Percentiles rank a stretch among this genome's conserved stretches.
phyloP scores from a whole-genome alignment of 1,140 invertebrate genomes.

The Monochamus saltuarius region DNA sequence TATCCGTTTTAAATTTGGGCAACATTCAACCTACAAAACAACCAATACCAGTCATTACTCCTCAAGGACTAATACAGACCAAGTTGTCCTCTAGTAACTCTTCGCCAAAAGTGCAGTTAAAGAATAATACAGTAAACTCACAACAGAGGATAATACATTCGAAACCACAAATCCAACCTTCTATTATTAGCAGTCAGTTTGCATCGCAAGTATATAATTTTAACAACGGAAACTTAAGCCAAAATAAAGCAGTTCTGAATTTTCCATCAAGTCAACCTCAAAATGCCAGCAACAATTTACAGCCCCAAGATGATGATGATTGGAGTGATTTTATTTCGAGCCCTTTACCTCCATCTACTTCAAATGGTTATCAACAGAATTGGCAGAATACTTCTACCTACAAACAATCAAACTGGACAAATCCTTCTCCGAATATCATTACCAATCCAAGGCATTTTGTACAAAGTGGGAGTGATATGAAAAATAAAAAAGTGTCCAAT shows the following conservation, averaged over 20 bases:
- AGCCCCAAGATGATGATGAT: constrained; percentile 58
- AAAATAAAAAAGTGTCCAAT: constrained; percentile 14
- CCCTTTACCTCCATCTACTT: constrained; percentile 2
- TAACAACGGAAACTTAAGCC: constrained; percentile 2
- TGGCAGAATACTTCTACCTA: constrained; percentile 5
- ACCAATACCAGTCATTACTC: constrained; percentile 47
- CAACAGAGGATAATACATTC: background rate
- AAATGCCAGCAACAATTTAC: constrained; percentile 1
- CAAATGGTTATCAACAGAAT: constrained; percentile 1
- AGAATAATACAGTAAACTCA: background rate
- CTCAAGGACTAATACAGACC: constrained; percentile 43
- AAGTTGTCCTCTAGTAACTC: constrained; percentile 34
- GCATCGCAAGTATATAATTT: constrained; percentile 27
- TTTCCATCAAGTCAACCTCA: background rate
- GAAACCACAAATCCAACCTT: constrained; percentile 34
- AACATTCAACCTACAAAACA: constrained; percentile 44
- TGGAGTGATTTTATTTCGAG: constrained; percentile 65
- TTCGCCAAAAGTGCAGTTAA: constrained; percentile 20
- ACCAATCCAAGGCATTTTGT: constrained; percentile 36
- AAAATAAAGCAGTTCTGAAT: background rate
- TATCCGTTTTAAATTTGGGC: constrained; percentile 46
- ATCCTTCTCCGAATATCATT: constrained; percentile 37
- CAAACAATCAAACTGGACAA: constrained; percentile 24
- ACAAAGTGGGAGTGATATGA: constrained; percentile 15
- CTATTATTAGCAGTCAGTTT: constrained; percentile 47